Conservation (phyloP, 1,140 invertebrate genomes). For the Temnothorax longispinosus region DNA sequence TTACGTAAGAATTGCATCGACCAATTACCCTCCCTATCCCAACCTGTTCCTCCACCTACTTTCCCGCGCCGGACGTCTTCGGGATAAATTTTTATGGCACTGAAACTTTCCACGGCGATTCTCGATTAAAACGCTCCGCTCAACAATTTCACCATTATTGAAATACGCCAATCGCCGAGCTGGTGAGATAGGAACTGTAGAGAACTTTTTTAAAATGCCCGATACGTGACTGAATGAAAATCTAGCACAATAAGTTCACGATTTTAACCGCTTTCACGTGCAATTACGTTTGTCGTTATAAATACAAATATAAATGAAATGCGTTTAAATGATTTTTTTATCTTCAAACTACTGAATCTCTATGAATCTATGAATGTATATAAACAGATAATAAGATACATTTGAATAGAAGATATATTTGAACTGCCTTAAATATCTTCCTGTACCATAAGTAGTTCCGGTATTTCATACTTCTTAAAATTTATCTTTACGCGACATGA, state of each 20-base stretch:
- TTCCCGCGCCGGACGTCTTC: slow-evolving; percentile 17
- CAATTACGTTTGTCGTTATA: neutral
- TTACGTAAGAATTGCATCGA: slow-evolving; percentile 43
- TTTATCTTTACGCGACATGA: slow-evolving; percentile 16
- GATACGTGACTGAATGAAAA: slow-evolving; percentile 20
- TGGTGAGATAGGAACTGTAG: neutral
- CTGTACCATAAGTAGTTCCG: slow-evolving; percentile 3
- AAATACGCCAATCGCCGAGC: slow-evolving; percentile 22
- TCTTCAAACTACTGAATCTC: neutral
- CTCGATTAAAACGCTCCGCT: slow-evolving; percentile 53
- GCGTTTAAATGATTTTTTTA: neutral
- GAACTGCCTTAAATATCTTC: slow-evolving; percentile 18
- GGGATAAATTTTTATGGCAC: slow-evolving; percentile 55
- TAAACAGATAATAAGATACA: slow-evolving; percentile 4
- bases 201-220: slow-evolving; percentile 12
- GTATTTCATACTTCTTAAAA: slow-evolving; percentile 10
- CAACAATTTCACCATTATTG: slow-evolving; percentile 42
- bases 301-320: neutral
- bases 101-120: slow-evolving; percentile 34
- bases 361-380: neutral
- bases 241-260: neutral
- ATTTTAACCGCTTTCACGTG: neutral
- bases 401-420: slow-evolving; percentile 24
- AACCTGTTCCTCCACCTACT: slow-evolving; percentile 9
- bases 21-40: slow-evolving; percentile 49